Conservation (phyloP, 1,140 invertebrate genomes). For the Panonychus citri region DNA sequence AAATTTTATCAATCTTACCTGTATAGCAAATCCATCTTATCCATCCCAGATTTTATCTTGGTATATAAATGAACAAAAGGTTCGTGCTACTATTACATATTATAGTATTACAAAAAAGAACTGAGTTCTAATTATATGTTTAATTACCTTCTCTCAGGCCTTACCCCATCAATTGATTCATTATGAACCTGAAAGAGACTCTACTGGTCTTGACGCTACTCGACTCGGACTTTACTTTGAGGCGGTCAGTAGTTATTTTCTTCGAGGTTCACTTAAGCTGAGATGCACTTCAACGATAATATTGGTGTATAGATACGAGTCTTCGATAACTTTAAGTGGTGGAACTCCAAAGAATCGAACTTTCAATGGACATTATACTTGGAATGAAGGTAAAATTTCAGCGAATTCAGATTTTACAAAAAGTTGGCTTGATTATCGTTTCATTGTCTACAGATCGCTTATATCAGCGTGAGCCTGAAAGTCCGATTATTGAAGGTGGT, state of each 20-base stretch:
- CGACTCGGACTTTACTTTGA: conserved; percentile 2
- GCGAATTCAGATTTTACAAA: neutral
- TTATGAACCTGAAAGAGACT: neutral
- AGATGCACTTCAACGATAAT: neutral
- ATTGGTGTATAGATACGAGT: conserved; percentile 3
- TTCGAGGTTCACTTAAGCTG: neutral
- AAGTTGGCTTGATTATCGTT: neutral
- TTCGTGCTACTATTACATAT: neutral
- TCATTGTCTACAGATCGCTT: neutral
- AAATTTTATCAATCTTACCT: conserved; percentile 14
- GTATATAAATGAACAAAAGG: conserved; percentile 14
- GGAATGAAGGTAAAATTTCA: neutral
- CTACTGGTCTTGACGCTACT: neutral
- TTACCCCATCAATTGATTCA: neutral
- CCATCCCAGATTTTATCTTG: conserved; percentile 12
- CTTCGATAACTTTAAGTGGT: conserved; percentile 1
- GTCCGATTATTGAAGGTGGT: conserved; percentile 50
- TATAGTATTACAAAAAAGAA: no score
- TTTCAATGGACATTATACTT: neutral
- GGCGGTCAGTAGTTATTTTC: neutral
- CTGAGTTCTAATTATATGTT: no score
- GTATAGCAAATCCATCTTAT: conserved; percentile 12
- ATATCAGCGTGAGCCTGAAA: neutral
- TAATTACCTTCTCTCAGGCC: neutral
- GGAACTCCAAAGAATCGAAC: neutral